phyloP scores from a whole-genome alignment of 2,888 invertebrate species.

The Acholoe squamosa region DNA sequence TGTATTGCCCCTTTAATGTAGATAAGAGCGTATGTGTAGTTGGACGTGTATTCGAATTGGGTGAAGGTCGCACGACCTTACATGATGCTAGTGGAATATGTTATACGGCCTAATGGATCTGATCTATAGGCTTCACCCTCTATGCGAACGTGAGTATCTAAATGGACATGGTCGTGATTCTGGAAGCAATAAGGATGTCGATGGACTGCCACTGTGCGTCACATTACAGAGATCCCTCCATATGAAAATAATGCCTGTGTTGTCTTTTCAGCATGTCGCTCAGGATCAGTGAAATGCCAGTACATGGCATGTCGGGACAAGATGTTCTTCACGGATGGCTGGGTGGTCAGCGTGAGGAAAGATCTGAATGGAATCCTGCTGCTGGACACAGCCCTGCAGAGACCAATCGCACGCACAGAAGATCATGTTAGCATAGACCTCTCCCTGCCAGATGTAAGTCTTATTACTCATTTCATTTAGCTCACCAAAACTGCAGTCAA shows the following conservation, averaged over 20 bases:
- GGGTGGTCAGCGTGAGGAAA: constrained; percentile 91
- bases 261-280: constrained; percentile 73
- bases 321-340: constrained; percentile 92
- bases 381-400: constrained; percentile 94
- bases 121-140: too few species aligned
- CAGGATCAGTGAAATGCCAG: constrained; percentile 74
- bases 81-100: too few species aligned
- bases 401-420: constrained; percentile 90
- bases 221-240: too few species aligned
- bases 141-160: too few species aligned
- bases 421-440: constrained; percentile 92
- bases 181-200: too few species aligned
- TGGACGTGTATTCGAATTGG: too few species aligned
- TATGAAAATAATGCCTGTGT: constrained; percentile 4
- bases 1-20: too few species aligned
- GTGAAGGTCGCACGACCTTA: too few species aligned
- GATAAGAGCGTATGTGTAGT: too few species aligned
- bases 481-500: too few species aligned
- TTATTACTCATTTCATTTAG: neutral
- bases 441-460: constrained; percentile 90
- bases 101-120: too few species aligned
- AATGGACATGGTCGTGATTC: constrained; percentile 27
- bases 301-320: constrained; percentile 88
- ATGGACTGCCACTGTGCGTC: too few species aligned
- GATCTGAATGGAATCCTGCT: constrained; percentile 96